Conservation (phyloP, 1,140 invertebrate species). For the Trigoniulus corallinus region DNA sequence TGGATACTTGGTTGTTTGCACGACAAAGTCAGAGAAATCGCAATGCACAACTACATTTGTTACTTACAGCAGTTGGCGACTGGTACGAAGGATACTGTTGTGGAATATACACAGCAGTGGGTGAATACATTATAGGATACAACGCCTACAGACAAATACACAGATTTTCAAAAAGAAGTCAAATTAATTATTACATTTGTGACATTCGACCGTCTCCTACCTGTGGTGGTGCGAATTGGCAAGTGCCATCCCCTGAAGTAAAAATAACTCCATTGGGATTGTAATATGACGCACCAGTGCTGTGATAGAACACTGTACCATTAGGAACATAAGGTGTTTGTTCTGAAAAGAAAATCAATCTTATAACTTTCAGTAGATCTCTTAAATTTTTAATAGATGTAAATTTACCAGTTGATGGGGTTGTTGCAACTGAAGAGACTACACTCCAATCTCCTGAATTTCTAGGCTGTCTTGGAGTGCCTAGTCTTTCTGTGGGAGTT, state of each 20-base stretch:
- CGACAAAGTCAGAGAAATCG: neutral
- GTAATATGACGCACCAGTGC: neutral
- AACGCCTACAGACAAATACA: neutral
- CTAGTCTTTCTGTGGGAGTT: neutral
- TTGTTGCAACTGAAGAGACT: neutral
- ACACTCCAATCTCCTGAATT: neutral
- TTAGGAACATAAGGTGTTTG: neutral
- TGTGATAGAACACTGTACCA: neutral
- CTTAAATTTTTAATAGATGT: neutral
- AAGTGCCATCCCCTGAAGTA: neutral
- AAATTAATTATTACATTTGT: neutral
- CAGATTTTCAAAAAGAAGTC: neutral
- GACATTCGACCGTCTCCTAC: neutral
- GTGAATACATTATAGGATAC: neutral
- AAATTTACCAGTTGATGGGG: neutral
- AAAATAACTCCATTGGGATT: neutral
- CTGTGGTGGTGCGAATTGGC: neutral
- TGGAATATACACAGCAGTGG: neutral
- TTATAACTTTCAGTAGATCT: neutral
- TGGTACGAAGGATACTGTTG: neutral
- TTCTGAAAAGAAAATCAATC: neutral
- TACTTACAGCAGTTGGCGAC: neutral
- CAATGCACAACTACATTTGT: neutral
- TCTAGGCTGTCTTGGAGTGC: neutral
- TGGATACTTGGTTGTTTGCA: neutral